Evolutionary conservation across 2,113 vertebrate species (phyloP).

Genomic region (Malurus melanocephalus): DNA sequence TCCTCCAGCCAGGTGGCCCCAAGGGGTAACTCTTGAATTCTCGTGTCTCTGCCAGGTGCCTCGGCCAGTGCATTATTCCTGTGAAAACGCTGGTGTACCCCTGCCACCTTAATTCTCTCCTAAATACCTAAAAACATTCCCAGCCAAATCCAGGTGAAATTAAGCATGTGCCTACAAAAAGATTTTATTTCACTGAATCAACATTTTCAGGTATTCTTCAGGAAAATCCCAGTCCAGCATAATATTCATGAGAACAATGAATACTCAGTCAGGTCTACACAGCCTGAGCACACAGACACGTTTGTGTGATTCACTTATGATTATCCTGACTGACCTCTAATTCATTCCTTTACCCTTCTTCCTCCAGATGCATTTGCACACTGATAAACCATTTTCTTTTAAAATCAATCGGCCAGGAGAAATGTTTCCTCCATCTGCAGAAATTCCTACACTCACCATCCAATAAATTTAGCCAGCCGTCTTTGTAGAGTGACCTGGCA

Average conservation of each 20-base stretch:
- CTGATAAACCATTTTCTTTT: slow-evolving; percentile 37
- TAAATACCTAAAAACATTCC: neutral
- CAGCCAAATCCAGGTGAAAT: neutral
- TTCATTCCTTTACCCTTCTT: slow-evolving; percentile 11
- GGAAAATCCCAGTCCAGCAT: neutral
- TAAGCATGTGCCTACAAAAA: neutral
- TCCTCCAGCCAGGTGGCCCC: neutral
- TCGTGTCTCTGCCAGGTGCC: fast-evolving
- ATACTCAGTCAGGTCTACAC: neutral
- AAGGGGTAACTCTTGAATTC: fast-evolving
- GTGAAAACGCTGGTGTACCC: neutral
- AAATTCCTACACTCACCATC: neutral
- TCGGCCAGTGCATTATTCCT: neutral
- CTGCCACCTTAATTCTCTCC: neutral
- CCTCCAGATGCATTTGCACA: slow-evolving; percentile 18
- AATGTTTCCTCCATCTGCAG: slow-evolving; percentile 10
- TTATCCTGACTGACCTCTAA: slow-evolving; percentile 23
- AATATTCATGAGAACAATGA: neutral
- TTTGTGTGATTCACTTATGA: slow-evolving; percentile 9
- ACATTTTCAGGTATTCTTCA: neutral
- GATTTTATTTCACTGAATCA: neutral
- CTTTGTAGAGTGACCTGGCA: slow-evolving; percentile 17
- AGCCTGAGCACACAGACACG: neutral
- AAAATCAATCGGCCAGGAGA: neutral
- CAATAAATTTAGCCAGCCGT: slow-evolving; percentile 6